Evolutionary conservation across 2,797 vertebrate species (phyloP).

Genomic region (Phalanger gymnotis): DNA sequence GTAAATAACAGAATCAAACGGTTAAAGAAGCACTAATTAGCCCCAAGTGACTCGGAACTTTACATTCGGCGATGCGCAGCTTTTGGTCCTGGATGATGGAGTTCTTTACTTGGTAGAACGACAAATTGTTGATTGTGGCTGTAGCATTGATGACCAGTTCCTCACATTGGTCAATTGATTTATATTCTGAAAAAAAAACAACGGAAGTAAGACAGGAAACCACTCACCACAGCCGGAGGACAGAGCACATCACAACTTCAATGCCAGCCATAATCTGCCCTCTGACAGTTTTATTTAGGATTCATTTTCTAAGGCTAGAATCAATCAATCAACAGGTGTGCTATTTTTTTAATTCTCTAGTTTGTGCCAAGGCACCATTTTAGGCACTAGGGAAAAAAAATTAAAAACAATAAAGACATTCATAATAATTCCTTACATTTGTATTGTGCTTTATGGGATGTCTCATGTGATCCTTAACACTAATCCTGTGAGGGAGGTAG

Average conservation of each 20-base stretch:
- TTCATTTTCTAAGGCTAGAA: neutral
- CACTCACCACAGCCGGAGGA: neutral
- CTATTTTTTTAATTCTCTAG: neutral
- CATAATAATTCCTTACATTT: neutral
- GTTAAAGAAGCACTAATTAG: neutral
- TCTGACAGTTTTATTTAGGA: neutral
- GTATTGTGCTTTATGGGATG: neutral
- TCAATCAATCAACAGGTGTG: neutral
- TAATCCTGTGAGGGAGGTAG: neutral
- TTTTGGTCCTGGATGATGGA: constrained; percentile 86
- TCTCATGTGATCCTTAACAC: neutral
- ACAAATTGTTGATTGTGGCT: constrained; percentile 94
- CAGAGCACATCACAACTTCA: fast-evolving
- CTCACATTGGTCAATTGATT: constrained; percentile 89
- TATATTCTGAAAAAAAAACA: constrained; percentile 86
- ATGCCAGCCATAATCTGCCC: neutral
- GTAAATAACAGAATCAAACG: constrained; percentile 23
- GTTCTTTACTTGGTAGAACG: constrained; percentile 90
- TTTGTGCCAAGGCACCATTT: neutral
- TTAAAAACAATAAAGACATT: neutral
- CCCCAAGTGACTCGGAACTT: constrained; percentile 69
- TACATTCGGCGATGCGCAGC: constrained; percentile 90
- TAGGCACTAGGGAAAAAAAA: neutral
- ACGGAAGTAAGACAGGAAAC: neutral
- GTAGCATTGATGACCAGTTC: constrained; percentile 92